Evolutionary conservation across 2,797 vertebrate genomes (phyloP), one percentile per base, ranked within the genome.

Genomic region (Huso huso): DNA sequence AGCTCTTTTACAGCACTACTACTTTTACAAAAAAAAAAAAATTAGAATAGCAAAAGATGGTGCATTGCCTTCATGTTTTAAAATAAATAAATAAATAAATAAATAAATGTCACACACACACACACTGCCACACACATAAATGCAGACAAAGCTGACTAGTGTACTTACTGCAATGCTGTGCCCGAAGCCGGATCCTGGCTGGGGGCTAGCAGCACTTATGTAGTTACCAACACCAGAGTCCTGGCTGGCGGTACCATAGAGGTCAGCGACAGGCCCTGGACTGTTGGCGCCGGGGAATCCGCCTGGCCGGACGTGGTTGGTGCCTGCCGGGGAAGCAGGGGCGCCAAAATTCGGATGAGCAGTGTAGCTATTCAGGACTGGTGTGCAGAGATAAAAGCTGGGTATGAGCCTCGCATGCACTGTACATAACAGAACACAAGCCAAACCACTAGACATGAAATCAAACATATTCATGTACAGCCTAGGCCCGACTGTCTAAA

Each of bases 281-380:
- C 90, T 93, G 90, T 89, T 93, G 84, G 91, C 91, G 73, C 93
- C 93, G 63, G 91, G 93, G 81, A 94, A 93, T 68, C 89, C 92
- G 85, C 92, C 92, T 57, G 92, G 92, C 78, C 92, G 90, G 68
- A 89, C 89, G 51, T 91, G 88, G 82, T 89, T 93, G 91, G 91
- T 89, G 88, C 93, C 92, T 93, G 91, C 87, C 83, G 87, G 88
- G 85, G 88, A 92, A 91, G 91, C 82, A 78, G 87, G 87, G 83
- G 89, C 85, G 86, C 89, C 92, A 92, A 90, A 90, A 91, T 86
- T 91, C 83, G 90, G 89, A 89, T 93, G 88, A 93, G 88, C 88
- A 88, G 87, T 85, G 88, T 88, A 90, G 86, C 88, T 90, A 89
- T 88, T 90, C 86, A 89, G 85, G 84, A 91, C 88, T 91, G 84